Conservation (phyloP, 2,113 vertebrate species). For the Trochalopteron elliotii region DNA sequence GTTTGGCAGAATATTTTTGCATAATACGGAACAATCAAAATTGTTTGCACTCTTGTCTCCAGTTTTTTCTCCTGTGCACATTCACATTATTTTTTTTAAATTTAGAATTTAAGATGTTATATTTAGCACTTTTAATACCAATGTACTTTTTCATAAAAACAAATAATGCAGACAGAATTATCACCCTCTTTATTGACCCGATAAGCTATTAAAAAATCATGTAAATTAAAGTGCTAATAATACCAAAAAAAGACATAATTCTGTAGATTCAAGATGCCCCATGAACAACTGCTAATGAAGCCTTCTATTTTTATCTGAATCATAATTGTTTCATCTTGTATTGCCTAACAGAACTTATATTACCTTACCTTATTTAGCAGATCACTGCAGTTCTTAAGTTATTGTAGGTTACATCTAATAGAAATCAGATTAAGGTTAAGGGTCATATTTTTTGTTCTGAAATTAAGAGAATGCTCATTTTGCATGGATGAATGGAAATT, state of each 20-base stretch:
- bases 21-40: neutral
- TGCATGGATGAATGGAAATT: neutral
- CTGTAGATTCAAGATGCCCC: neutral
- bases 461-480: neutral
- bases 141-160: neutral
- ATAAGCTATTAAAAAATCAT: neutral
- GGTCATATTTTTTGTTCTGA: neutral
- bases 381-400: neutral
- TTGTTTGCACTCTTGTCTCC: neutral
- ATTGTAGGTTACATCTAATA: neutral
- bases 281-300: neutral
- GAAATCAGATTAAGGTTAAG: neutral
- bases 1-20: neutral
- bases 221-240: neutral
- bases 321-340: neutral
- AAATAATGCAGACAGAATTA: neutral
- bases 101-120: neutral
- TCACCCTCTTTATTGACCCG: neutral
- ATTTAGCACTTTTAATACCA: neutral
- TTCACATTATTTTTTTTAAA: neutral
- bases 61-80: neutral
- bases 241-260: neutral
- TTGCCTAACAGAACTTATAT: neutral
- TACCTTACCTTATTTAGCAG: neutral
- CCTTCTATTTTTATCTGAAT: neutral